A percentile compares a stretch with the other conserved stretches of the same genome.
Evolutionary conservation across 2,888 invertebrate genomes (phyloP).

Genomic region (Drosophila borealis): DNA sequence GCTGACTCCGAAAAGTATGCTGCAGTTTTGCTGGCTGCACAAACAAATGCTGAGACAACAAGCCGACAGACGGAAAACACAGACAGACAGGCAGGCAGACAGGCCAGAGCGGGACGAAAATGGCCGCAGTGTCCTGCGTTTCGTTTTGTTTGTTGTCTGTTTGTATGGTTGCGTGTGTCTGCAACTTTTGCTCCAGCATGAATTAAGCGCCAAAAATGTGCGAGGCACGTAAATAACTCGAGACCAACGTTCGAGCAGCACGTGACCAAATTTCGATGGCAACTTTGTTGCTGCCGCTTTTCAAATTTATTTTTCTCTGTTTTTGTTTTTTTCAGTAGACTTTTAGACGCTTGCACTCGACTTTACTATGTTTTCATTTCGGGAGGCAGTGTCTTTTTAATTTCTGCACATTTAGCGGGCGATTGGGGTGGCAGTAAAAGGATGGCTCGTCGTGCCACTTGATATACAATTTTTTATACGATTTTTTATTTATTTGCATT

Average conservation of each 20-base stretch:
- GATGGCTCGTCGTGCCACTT: conserved; percentile 20
- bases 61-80: conserved; percentile 26
- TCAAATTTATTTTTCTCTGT: neutral
- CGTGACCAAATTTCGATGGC: conserved; percentile 77
- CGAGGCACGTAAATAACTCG: conserved; percentile 75
- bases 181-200: conserved; percentile 52
- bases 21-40: conserved; percentile 58
- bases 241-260: conserved; percentile 54
- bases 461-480: conserved; percentile 25
- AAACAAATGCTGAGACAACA: conserved; percentile 66
- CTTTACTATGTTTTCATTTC: conserved; percentile 73
- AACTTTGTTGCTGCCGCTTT: conserved; percentile 51
- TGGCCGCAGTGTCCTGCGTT: conserved; percentile 43
- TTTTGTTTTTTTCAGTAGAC: conserved; percentile 11
- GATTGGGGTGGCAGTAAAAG: neutral
- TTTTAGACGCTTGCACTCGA: conserved; percentile 49
- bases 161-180: conserved; percentile 36
- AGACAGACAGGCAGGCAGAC: conserved; percentile 6
- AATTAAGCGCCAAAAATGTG: conserved; percentile 74
- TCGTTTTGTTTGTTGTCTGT: conserved; percentile 28
- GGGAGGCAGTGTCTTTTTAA: conserved; percentile 63
- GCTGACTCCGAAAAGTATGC: conserved; percentile 43
- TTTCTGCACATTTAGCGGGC: conserved; percentile 58
- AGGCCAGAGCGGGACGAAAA: conserved; percentile 28
- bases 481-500: conserved; percentile 44